These are phyloP conservation scores for Anastrepha ludens DNA, from an alignment of 1,140 invertebrate species.

Conservation along the genomic window DNA sequence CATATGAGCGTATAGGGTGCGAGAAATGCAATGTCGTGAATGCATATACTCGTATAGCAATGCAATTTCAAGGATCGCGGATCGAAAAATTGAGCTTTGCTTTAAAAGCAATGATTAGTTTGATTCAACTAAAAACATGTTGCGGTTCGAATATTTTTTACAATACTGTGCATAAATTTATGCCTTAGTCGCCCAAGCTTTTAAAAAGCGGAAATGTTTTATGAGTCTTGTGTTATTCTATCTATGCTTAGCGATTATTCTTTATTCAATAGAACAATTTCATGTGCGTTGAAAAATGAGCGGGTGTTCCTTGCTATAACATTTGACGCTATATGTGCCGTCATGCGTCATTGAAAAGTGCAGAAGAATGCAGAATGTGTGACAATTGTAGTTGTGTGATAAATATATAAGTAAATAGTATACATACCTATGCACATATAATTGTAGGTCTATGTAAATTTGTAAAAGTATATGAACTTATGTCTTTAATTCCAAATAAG, in stretches of 20 bases:
- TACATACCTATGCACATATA: not conserved
- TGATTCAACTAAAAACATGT: not conserved
- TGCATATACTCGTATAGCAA: too few relatives aligned
- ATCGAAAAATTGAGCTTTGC: too few relatives aligned
- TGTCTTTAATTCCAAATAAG: not conserved
- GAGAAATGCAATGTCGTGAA: too few relatives aligned
- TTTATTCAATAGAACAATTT: slow-evolving; percentile 27
- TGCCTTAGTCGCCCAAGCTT: not conserved
- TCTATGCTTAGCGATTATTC: not conserved
- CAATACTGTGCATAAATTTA: not conserved
- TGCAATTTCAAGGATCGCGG: too few relatives aligned
- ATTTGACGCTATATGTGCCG: not conserved
- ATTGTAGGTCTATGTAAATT: not conserved
- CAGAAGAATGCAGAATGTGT: not conserved
- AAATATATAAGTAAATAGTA: not conserved
- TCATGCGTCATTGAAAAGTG: slow-evolving; percentile 15
- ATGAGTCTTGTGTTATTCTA: not conserved
- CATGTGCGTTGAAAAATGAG: not conserved
- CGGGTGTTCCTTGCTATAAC: slow-evolving; percentile 39
- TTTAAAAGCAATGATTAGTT: too few relatives aligned
- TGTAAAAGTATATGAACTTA: not conserved
- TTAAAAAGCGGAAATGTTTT: slow-evolving; percentile 27
- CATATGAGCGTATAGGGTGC: too few relatives aligned
- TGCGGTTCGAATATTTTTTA: not conserved
- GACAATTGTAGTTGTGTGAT: not conserved